Percentiles rank a stretch among this genome's conserved stretches.
These are phyloP conservation scores for Diplodus puntazzo DNA, from an alignment of 2,797 vertebrate species.

Conservation along the genomic window DNA sequence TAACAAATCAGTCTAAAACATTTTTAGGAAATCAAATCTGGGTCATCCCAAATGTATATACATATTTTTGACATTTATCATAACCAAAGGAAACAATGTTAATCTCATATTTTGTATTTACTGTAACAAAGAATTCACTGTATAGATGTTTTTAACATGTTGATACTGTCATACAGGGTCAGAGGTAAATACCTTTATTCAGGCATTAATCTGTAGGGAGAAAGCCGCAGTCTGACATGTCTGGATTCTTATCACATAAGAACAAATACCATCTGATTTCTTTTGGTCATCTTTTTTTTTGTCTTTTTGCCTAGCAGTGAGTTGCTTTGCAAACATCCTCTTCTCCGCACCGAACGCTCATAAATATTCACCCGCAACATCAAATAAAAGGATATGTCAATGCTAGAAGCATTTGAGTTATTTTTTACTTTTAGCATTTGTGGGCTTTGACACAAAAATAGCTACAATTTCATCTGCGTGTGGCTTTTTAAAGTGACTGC, in stretches of 20 bases:
- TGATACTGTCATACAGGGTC: background rate
- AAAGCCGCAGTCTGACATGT: background rate
- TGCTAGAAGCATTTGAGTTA: slow-evolving; percentile 18
- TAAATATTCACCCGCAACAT: slow-evolving; percentile 58
- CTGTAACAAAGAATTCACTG: background rate
- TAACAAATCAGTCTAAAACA: background rate
- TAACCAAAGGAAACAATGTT: background rate
- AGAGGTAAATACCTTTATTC: background rate
- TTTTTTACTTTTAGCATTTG: slow-evolving; percentile 45
- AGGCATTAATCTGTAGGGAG: background rate
- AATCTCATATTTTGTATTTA: background rate
- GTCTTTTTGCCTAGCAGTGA: slow-evolving; percentile 4
- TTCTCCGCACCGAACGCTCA: slow-evolving; percentile 35
- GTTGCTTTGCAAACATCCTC: slow-evolving; percentile 31
- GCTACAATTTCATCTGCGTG: slow-evolving; percentile 32
- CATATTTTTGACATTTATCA: background rate
- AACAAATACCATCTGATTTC: background rate
- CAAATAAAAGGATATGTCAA: slow-evolving; percentile 47
- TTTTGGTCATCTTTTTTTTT: slow-evolving; percentile 27
- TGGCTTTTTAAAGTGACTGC: slow-evolving; percentile 36
- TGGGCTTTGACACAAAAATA: slow-evolving; percentile 64
- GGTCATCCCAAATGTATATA: background rate
- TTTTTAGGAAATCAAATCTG: background rate
- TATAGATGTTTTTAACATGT: background rate
- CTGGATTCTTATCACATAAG: slow-evolving; percentile 9